phyloP scores from a whole-genome alignment of 1,140 invertebrate species.

The Drosophila tristis region DNA sequence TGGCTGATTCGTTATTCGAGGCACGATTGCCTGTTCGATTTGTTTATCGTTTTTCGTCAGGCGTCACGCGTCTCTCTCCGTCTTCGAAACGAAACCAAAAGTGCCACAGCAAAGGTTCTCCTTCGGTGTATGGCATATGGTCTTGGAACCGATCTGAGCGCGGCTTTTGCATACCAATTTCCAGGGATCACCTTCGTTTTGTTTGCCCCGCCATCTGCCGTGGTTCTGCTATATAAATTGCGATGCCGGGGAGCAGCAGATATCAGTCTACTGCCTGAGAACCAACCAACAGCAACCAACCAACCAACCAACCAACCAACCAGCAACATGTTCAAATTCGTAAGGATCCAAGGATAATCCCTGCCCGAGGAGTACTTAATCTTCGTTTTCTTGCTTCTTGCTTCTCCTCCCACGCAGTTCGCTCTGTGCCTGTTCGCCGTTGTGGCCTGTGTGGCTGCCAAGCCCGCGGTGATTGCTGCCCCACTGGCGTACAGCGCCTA shows the following conservation, averaged over 20 bases:
- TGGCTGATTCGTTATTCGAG: constrained; percentile 36
- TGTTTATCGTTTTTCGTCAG: constrained; percentile 49
- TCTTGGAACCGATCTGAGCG: constrained; percentile 34
- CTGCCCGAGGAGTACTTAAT: constrained; percentile 5
- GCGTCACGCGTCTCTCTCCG: constrained; percentile 43
- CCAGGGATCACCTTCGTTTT: constrained; percentile 42
- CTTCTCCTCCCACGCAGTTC: constrained; percentile 42
- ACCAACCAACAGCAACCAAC: constrained; percentile 56
- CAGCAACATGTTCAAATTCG: constrained; percentile 81
- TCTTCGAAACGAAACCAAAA: constrained; percentile 63
- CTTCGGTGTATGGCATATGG: constrained; percentile 56
- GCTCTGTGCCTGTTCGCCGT: constrained; percentile 81
- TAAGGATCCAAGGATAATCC: constrained; percentile 51
- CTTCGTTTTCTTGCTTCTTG: neutral
- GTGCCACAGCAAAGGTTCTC: constrained; percentile 74
- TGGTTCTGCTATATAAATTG: constrained; percentile 59
- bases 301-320: constrained; percentile 30
- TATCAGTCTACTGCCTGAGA: constrained; percentile 80
- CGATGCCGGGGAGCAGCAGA: constrained; percentile 20
- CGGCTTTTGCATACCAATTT: constrained; percentile 60
- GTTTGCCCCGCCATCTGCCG: constrained; percentile 29
- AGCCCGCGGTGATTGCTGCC: constrained; percentile 69
- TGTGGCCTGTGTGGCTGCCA: constrained; percentile 78
- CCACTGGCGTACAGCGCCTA: constrained; percentile 85
- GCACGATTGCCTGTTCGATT: constrained; percentile 48